Evolutionary conservation across 2,113 vertebrate genomes (phyloP).

Genomic region (Gobiocypris rarus): DNA sequence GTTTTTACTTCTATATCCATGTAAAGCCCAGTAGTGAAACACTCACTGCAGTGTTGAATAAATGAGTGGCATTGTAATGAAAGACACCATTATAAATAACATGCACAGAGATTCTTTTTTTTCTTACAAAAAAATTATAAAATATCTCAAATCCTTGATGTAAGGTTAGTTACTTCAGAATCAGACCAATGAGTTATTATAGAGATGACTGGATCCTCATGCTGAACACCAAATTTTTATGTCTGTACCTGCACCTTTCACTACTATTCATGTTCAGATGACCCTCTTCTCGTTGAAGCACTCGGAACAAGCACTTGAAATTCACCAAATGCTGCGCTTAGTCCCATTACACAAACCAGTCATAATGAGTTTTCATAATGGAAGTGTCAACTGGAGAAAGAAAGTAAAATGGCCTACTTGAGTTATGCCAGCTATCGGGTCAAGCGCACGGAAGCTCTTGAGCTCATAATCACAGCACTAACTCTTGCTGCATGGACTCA

Average conservation of each 20-base stretch:
- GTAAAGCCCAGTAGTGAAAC: neutral
- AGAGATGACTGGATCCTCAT: neutral
- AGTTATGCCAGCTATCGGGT: neutral
- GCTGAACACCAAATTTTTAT: neutral
- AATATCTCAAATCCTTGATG: neutral
- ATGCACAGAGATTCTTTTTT: neutral
- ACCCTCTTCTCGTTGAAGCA: slow-evolving; percentile 2
- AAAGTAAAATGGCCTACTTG: slow-evolving; percentile 19
- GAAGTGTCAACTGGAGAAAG: neutral
- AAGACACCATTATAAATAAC: neutral
- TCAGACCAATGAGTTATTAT: neutral
- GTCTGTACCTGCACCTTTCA: neutral
- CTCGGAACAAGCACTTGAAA: slow-evolving; percentile 3
- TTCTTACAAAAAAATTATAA: neutral
- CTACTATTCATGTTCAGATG: neutral
- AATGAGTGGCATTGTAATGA: neutral
- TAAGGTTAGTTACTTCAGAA: neutral
- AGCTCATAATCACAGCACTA: slow-evolving; percentile 18
- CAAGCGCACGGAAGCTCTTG: slow-evolving; percentile 18
- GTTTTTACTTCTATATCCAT: neutral
- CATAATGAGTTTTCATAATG: slow-evolving; percentile 18
- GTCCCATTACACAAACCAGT: slow-evolving; percentile 17
- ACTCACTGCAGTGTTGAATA: neutral
- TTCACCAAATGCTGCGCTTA: neutral
- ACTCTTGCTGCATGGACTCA: neutral